A percentile compares a stretch with the other conserved stretches of the same genome.
phyloP scores from a whole-genome alignment of 2,888 invertebrate species.

The Elgonia sp. region DNA sequence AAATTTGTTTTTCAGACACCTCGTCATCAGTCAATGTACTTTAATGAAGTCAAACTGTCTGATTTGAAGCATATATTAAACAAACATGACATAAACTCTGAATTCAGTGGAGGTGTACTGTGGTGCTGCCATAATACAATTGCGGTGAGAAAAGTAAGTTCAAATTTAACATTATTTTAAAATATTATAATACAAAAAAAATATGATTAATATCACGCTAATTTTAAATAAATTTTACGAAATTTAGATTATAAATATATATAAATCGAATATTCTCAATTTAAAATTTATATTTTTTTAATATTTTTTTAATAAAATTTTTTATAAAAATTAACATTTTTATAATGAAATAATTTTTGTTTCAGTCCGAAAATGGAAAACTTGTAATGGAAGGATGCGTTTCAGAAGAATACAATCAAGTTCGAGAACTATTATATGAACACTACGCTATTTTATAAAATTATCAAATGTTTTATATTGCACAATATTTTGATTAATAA shows the following conservation, averaged over 20 bases:
- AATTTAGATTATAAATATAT: too few relatives aligned
- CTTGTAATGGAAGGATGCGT: conserved; percentile 97
- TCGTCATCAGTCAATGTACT: conserved; percentile 94
- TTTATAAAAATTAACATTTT: too few relatives aligned
- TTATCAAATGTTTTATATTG: too few relatives aligned
- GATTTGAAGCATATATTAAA: conserved; percentile 95
- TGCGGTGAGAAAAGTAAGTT: conserved; percentile 93
- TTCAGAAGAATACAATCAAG: conserved; percentile 93
- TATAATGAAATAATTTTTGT: conserved; percentile 78
- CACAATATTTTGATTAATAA: too few relatives aligned
- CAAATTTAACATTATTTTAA: conserved; percentile 71
- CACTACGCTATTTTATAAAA: too few relatives aligned
- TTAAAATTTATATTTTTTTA: too few relatives aligned
- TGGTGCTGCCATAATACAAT: conserved; percentile 97
- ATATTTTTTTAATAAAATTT: too few relatives aligned
- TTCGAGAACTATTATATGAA: too few relatives aligned
- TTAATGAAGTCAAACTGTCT: conserved; percentile 97
- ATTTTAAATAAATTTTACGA: too few relatives aligned
- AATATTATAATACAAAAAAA: conserved; percentile 67
- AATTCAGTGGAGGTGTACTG: conserved; percentile 96
- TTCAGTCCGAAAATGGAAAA: conserved; percentile 95
- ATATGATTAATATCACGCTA: too few relatives aligned
- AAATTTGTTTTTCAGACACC: conserved; percentile 86
- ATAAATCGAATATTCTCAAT: too few relatives aligned
- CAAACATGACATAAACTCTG: conserved; percentile 93